Percentiles rank a stretch among this genome's conserved stretches.
phyloP scores from a whole-genome alignment of 2,888 invertebrate genomes.

The Cryptophagus acutangulus region DNA sequence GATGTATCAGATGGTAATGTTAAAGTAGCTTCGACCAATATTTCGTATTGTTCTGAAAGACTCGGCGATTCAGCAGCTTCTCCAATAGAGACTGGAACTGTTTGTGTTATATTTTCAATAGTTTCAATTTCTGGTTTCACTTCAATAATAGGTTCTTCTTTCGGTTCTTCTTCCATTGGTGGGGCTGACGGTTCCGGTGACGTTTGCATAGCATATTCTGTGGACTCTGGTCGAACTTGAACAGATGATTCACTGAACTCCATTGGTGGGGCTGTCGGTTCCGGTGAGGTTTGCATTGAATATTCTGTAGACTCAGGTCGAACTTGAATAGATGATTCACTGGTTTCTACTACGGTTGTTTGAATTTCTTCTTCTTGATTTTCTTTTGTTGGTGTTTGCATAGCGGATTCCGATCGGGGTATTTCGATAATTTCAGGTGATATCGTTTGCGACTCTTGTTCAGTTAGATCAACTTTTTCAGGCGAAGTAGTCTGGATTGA shows the following conservation, averaged over 20 bases:
- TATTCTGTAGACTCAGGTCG: conserved; percentile 31
- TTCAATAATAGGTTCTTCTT: not conserved
- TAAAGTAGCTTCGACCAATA: conserved; percentile 57
- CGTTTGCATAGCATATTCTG: conserved; percentile 51
- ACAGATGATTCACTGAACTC: conserved; percentile 33
- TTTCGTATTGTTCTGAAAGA: conserved; percentile 49
- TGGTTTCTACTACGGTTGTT: conserved; percentile 46
- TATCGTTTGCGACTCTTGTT: conserved; percentile 41
- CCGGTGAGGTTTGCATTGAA: conserved; percentile 56
- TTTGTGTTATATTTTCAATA: conserved; percentile 33
- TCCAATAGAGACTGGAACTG: conserved; percentile 47
- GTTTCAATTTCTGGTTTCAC: conserved; percentile 26
- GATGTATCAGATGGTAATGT: conserved; percentile 48
- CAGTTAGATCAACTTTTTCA: conserved; percentile 34
- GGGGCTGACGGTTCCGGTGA: conserved; percentile 47
- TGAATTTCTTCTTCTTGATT: conserved; percentile 42
- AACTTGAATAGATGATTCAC: conserved; percentile 34
- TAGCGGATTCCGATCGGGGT: conserved; percentile 39
- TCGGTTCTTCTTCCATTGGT: conserved; percentile 27
- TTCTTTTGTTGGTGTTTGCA: conserved; percentile 39
- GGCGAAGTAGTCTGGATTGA: conserved; percentile 48
- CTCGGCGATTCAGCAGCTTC: conserved; percentile 20
- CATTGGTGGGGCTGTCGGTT: conserved; percentile 34
- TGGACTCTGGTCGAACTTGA: conserved; percentile 32
- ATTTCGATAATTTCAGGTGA: conserved; percentile 33